Conservation (phyloP, 1,140 invertebrate genomes). For the Papilio aristodemus region DNA sequence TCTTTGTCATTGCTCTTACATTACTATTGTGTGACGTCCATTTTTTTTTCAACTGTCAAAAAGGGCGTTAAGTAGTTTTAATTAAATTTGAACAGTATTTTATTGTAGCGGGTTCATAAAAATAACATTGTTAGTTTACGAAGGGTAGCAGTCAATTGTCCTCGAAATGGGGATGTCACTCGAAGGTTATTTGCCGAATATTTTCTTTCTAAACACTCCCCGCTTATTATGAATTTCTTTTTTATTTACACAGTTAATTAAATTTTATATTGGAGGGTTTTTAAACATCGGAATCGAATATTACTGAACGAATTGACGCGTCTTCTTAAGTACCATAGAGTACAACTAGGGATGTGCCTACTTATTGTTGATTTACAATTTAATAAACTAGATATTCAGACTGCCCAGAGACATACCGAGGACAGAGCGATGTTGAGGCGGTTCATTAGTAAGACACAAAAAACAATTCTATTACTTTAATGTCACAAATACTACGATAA, state of each 20-base stretch:
- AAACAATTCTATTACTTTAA: too few relatives aligned
- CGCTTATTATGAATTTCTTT: slow-evolving; percentile 46
- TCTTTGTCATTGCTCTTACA: slow-evolving; percentile 56
- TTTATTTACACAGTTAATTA: slow-evolving; percentile 69
- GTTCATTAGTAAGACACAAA: too few relatives aligned
- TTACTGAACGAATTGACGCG: slow-evolving; percentile 14
- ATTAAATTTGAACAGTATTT: slow-evolving; percentile 63
- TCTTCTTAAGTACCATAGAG: background rate
- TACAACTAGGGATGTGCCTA: background rate
- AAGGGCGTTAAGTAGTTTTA: slow-evolving; percentile 65
- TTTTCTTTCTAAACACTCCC: slow-evolving; percentile 51
- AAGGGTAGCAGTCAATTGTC: slow-evolving; percentile 51
- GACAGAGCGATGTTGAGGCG: too few relatives aligned
- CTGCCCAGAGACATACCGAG: too few relatives aligned
- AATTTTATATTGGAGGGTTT: slow-evolving; percentile 42
- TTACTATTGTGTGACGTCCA: slow-evolving; percentile 49
- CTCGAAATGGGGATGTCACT: slow-evolving; percentile 44
- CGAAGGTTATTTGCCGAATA: slow-evolving; percentile 54
- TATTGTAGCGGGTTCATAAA: slow-evolving; percentile 64
- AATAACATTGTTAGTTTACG: slow-evolving; percentile 65
- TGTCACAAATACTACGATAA: too few relatives aligned
- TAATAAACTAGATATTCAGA: too few relatives aligned
- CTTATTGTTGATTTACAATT: background rate
- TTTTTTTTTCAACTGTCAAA: slow-evolving; percentile 43
- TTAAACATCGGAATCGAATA: slow-evolving; percentile 25